Base-by-base conservation (phyloP, 2,888 invertebrate species). In the Philereme vetulata region DNA sequence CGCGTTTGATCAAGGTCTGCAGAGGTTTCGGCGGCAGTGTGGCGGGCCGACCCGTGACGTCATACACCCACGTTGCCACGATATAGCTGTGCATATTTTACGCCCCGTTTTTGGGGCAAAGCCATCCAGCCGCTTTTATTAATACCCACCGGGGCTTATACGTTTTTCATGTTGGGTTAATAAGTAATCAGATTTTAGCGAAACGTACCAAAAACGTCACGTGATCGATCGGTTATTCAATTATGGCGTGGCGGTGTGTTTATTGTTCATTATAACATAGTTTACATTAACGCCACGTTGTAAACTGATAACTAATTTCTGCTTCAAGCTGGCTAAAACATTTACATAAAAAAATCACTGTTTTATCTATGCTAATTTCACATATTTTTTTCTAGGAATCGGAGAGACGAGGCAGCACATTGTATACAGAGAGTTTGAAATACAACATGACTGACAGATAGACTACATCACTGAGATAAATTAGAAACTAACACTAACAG, bases 41-140 rank as follows among this genome's bases (percentile, higher is more conserved):
- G 86, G 79, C 85, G 85, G 85, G 82, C 82, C 83, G 82, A 81
- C 79, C 75, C 66, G 76, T 89, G 89, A 89, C 90, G 89, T 89
- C 90, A 89, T 65, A 54, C 66, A 69, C 76, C 74, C 71, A 71
- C 64, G 69, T 66, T 63, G 65, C 74, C 74, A 73, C 76, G 75
- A 76, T 74, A 77, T 62, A 49, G 72, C 74, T 77, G 80, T 82
- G 83, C 83, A 86, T 84, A 85, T 85, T 85, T 86, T 82, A 85
- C 84, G 81, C 80, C 82, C 81, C 79, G 82, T 81, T 81, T 81
- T 84, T 80, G 80, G 83, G 80, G 72, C 76, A 77, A 64, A 72
- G 76, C 79, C 77, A 77, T 76, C 74, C 72, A 71, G 72, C 74
- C 72, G 76, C 77, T 80, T 81, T 76, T 80, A 77, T 81, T 80